Percentiles rank a stretch among this genome's conserved stretches.
These are phyloP conservation scores for Rhodophaea formosa DNA, from an alignment of 2,888 invertebrate genomes.

Conservation along the genomic window DNA sequence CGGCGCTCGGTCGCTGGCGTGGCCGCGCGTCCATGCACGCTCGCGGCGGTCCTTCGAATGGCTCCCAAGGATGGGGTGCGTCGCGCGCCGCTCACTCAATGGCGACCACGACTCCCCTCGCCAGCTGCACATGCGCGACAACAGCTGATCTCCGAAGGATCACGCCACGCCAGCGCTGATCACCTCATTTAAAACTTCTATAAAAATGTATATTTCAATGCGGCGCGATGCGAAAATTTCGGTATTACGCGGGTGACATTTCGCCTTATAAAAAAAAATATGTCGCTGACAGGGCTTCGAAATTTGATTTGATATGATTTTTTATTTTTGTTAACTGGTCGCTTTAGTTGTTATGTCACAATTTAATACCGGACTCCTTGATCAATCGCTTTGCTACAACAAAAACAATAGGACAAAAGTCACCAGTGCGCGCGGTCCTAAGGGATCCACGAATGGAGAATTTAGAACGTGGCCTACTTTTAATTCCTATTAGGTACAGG, in stretches of 20 bases:
- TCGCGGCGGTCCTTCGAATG: slow-evolving; percentile 33
- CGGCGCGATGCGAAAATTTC: slow-evolving; percentile 28
- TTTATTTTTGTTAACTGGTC: neutral
- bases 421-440: too few relatives aligned
- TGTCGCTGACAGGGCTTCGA: slow-evolving; percentile 23
- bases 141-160: slow-evolving; percentile 69
- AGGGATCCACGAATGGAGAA: too few relatives aligned
- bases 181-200: slow-evolving; percentile 48
- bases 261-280: slow-evolving; percentile 29
- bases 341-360: neutral
- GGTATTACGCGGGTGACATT: slow-evolving; percentile 34
- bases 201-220: slow-evolving; percentile 26
- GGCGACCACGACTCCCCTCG: slow-evolving; percentile 48
- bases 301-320: slow-evolving; percentile 12
- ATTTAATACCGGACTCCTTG: neutral
- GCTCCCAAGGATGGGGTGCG: slow-evolving; percentile 30
- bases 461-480: too few relatives aligned
- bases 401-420: too few relatives aligned
- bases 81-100: slow-evolving; percentile 48
- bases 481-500: too few relatives aligned
- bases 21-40: slow-evolving; percentile 50
- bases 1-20: slow-evolving; percentile 37
- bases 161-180: slow-evolving; percentile 44
- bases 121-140: slow-evolving; percentile 72
- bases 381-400: too few relatives aligned